Evolutionary conservation across 1,140 invertebrate genomes (phyloP).

Genomic region (Atta colombica): DNA sequence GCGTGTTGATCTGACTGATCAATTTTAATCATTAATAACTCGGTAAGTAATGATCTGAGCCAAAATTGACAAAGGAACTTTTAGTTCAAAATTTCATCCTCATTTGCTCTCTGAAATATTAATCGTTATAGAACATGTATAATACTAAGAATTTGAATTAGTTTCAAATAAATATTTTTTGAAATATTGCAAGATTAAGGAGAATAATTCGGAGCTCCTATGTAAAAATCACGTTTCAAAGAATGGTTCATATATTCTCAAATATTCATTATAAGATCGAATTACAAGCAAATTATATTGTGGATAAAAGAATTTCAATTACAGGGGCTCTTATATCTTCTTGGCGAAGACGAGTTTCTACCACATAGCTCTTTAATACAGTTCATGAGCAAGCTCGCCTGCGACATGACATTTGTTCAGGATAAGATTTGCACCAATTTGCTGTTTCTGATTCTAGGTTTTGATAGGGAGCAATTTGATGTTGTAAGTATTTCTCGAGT

Average conservation of each 20-base stretch:
- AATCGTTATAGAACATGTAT: neutral
- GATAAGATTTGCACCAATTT: conserved; percentile 89
- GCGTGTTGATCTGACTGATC: too few relatives aligned
- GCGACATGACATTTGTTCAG: conserved; percentile 87
- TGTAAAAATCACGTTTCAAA: neutral
- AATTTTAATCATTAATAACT: too few relatives aligned
- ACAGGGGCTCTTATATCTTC: conserved; percentile 86
- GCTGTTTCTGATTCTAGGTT: conserved; percentile 45
- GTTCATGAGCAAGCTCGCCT: conserved; percentile 88
- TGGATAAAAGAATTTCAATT: conserved; percentile 63
- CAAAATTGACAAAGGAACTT: too few relatives aligned
- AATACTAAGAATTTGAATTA: neutral
- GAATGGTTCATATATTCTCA: neutral
- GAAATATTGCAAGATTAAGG: neutral
- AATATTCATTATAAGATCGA: neutral
- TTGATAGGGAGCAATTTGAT: conserved; percentile 71
- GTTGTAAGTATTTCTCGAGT: conserved; percentile 45
- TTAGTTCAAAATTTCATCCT: too few relatives aligned
- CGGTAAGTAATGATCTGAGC: too few relatives aligned
- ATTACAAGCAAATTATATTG: neutral
- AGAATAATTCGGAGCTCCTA: neutral
- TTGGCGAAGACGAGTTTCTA: conserved; percentile 87
- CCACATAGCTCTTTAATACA: conserved; percentile 88
- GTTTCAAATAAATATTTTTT: neutral
- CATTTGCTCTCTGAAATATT: too few relatives aligned